Percentiles rank a stretch among this genome's conserved stretches.
These are phyloP conservation scores for Hydrotaea diabolus DNA, from an alignment of 2,888 invertebrate species.

Conservation along the genomic window DNA sequence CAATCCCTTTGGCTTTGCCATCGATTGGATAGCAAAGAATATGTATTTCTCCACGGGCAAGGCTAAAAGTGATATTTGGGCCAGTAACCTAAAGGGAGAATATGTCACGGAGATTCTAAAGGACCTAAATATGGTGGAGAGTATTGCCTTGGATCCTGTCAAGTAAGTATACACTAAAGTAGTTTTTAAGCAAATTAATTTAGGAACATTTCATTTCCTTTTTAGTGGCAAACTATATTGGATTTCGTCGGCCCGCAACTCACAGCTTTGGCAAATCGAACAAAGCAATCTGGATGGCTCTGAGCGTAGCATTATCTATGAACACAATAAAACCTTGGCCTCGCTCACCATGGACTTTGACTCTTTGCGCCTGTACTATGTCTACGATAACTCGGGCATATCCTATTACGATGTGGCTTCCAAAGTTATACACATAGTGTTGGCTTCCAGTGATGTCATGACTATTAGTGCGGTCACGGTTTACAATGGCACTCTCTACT, in stretches of 20 bases:
- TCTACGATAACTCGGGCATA: slow-evolving; percentile 82
- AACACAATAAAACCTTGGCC: slow-evolving; percentile 77
- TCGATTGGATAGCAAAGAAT: slow-evolving; percentile 89
- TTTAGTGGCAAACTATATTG: slow-evolving; percentile 83
- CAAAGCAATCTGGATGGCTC: slow-evolving; percentile 86
- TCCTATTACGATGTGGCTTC: slow-evolving; percentile 83
- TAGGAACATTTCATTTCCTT: slow-evolving; percentile 17
- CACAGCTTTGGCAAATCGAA: slow-evolving; percentile 82
- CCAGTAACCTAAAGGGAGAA: slow-evolving; percentile 87
- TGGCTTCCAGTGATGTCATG: slow-evolving; percentile 77
- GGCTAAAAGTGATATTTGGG: slow-evolving; percentile 83
- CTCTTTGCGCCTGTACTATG: slow-evolving; percentile 87
- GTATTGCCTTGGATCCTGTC: slow-evolving; percentile 87
- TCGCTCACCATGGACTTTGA: slow-evolving; percentile 85
- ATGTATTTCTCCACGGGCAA: slow-evolving; percentile 84
- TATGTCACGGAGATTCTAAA: slow-evolving; percentile 82
- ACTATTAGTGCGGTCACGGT: slow-evolving; percentile 84
- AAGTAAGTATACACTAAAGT: slow-evolving; percentile 75
- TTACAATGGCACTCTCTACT: slow-evolving; percentile 85
- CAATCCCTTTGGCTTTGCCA: slow-evolving; percentile 85
- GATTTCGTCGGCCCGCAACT: slow-evolving; percentile 81
- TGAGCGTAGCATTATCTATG: slow-evolving; percentile 76
- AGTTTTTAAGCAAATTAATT: not conserved
- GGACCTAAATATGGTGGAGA: slow-evolving; percentile 82
- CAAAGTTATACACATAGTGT: slow-evolving; percentile 75